phyloP scores from a whole-genome alignment of 2,113 vertebrate species.

The Labeo rohita region DNA sequence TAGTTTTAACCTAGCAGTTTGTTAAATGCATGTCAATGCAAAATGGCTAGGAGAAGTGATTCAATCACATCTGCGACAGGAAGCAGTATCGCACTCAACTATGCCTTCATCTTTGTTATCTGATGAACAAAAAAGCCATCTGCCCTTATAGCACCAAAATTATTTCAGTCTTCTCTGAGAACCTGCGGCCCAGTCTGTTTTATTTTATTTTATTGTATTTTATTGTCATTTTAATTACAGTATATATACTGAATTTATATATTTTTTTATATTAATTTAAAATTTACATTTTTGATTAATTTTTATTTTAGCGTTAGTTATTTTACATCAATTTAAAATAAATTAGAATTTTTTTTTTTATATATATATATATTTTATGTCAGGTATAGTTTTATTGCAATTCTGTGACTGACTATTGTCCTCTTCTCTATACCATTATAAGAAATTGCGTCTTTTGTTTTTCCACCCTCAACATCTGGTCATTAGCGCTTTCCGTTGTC shows the following conservation, averaged over 20 bases:
- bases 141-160: constrained; percentile 7
- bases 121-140: constrained; percentile 27
- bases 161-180: neutral
- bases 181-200: neutral
- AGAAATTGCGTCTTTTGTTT: neutral
- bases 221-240: no score
- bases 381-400: neutral
- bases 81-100: constrained; percentile 16
- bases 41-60: neutral
- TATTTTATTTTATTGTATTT: neutral
- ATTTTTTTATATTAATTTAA: no score
- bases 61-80: constrained; percentile 25
- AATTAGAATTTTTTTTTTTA: neutral
- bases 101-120: constrained; percentile 51
- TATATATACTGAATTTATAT: no score
- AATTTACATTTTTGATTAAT: no score
- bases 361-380: neutral
- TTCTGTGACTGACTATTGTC: neutral
- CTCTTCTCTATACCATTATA: neutral
- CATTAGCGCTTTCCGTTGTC: constrained; percentile 22
- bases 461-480: neutral
- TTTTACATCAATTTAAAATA: no score
- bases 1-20: neutral
- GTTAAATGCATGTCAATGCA: neutral
- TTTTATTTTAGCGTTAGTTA: no score